Base-by-base conservation (phyloP, 2,888 invertebrate genomes). In the Mantis religiosa region DNA sequence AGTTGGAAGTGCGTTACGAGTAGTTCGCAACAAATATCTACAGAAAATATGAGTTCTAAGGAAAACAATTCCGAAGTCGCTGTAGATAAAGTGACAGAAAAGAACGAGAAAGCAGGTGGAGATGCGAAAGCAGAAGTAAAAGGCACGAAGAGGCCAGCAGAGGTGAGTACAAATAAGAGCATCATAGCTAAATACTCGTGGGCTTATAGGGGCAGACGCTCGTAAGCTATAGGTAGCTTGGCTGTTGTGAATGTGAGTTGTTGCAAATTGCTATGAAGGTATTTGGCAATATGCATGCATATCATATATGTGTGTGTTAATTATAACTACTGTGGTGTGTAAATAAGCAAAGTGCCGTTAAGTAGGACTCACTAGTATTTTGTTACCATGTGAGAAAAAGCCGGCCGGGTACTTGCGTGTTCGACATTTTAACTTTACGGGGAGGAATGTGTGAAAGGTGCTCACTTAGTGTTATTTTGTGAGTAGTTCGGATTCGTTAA, bases 91-190 rank as follows among this genome's bases (percentile, higher is more conserved):
- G 95, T 95, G 93, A 95, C 95, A 93, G 97, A 96, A 93, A 95
- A 94, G 93, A 93, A 92, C 92, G 97, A 97, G 93, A 97, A 97
- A 94, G 95, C 95, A 93, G 94, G 95, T 91, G 93, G 92, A 90
- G 97, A 97, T 93, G 95, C 96, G 89, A 97, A 97, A 95, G 96
- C 96, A 94, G 97, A 97, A 93, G 94, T 97, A 93, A 97, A 97
- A 95, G 97, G 97, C 94, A 96, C 96, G 93, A 97, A 97, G 95
- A 96, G 97, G 95, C 96, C 97, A 94, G 97, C 97, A 92, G 97
- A 97, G 96, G 97, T 97, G 94, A 96, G 97, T 95, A 88, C 81
- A 88, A 87, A 88, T 85, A 27, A 71, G 41, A 88, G 54, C 84
- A 84, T 88, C 71, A 83, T 88, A 34, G 47, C 83, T 41, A 47